Percentiles rank a stretch among this genome's conserved stretches.
Evolutionary conservation across 2,888 invertebrate species (phyloP).

Genomic region (Lasius platythorax): DNA sequence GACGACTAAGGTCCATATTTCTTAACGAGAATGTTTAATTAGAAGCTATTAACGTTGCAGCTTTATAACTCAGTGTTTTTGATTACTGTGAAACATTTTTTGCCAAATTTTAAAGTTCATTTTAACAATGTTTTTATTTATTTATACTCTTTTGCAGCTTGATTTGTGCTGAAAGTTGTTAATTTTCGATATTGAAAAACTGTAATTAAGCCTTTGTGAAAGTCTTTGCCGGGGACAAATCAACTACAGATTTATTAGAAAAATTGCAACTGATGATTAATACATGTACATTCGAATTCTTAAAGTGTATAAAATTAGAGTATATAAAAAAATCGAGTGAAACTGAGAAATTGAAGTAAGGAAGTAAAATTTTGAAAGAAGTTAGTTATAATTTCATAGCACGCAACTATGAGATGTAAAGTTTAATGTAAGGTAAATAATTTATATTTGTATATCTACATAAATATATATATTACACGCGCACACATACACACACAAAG

Average conservation of each 20-base stretch:
- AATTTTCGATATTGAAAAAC: conserved; percentile 5
- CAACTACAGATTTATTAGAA: conserved; percentile 1
- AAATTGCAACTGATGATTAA: conserved; percentile 1
- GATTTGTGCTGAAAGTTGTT: background rate
- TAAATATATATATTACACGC: conserved; percentile 45
- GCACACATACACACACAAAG: conserved; percentile 30
- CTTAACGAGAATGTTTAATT: background rate
- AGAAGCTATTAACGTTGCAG: background rate
- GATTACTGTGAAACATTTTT: background rate
- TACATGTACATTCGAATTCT: conserved; percentile 8
- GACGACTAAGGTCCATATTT: background rate
- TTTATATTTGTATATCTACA: conserved; percentile 75
- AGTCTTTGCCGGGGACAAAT: conserved; percentile 4
- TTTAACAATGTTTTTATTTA: background rate
- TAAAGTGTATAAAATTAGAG: conserved; percentile 25
- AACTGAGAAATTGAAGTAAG: background rate
- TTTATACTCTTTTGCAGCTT: conserved; percentile 5
- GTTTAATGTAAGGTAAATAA: conserved; percentile 73
- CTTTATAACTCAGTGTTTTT: conserved; percentile 15
- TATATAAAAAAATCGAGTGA: conserved; percentile 38
- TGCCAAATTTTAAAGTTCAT: background rate
- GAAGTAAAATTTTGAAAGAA: conserved; percentile 23
- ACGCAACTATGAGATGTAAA: conserved; percentile 46
- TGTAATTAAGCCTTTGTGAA: conserved; percentile 22
- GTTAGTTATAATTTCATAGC: conserved; percentile 57